Evolutionary conservation across 2,113 vertebrate species (phyloP).

Genomic region (Chloroceryle aenea): DNA sequence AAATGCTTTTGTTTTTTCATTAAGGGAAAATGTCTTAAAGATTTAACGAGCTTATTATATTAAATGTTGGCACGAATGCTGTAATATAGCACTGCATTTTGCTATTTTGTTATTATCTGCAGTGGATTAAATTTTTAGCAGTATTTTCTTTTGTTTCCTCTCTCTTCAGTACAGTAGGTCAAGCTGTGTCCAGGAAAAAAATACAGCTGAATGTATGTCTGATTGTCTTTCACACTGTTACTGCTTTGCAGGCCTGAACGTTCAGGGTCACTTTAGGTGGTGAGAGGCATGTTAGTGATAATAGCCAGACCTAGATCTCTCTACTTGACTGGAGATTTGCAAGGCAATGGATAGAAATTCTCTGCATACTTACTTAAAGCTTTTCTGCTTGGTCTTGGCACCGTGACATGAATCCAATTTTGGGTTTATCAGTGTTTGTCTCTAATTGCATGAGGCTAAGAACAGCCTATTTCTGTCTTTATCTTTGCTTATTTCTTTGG

Average conservation of each 20-base stretch:
- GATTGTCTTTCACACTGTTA: not conserved
- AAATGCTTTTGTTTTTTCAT: not conserved
- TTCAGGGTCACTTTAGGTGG: constrained; percentile 27
- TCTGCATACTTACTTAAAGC: constrained; percentile 40
- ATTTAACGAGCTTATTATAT: not conserved
- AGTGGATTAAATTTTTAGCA: not conserved
- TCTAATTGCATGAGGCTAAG: not conserved
- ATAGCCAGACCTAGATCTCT: constrained; percentile 25
- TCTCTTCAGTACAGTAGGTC: not conserved
- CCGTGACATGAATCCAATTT: constrained; percentile 19
- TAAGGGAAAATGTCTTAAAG: not conserved
- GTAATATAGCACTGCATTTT: not conserved
- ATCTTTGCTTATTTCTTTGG: not conserved
- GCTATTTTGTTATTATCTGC: not conserved
- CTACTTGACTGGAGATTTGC: constrained; percentile 44
- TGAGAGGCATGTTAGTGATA: constrained; percentile 5
- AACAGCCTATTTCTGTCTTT: constrained; percentile 40
- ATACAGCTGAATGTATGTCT: not conserved
- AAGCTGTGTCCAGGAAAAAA: not conserved
- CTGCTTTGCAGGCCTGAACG: constrained; percentile 1
- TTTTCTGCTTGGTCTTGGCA: constrained; percentile 29
- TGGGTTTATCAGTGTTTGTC: constrained; percentile 4
- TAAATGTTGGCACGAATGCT: not conserved
- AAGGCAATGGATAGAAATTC: constrained; percentile 32
- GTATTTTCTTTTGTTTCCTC: not conserved